Conservation (phyloP, 2,797 vertebrate species). For the Myotis planiceps region DNA sequence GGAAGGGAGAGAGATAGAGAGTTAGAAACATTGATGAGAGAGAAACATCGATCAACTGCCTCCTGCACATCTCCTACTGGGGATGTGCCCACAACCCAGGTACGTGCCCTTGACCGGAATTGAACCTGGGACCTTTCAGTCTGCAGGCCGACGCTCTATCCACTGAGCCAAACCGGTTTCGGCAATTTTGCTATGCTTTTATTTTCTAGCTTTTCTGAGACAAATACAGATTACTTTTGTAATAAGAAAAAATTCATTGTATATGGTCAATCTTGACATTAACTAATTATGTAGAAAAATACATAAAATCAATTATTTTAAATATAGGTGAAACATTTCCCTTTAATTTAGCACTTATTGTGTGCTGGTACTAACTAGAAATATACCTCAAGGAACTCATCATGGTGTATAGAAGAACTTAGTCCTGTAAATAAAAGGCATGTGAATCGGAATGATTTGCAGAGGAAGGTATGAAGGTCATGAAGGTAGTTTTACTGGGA, state of each 20-base stretch:
- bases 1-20: no score
- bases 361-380: background rate
- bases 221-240: background rate
- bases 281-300: background rate
- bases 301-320: background rate
- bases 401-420: background rate
- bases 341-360: constrained; percentile 1
- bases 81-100: no score
- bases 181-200: background rate
- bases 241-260: background rate
- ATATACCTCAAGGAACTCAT: background rate
- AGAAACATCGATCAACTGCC: no score
- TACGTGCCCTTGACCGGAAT: no score
- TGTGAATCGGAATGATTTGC: background rate
- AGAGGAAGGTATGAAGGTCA: no score
- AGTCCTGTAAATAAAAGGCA: background rate
- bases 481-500: background rate
- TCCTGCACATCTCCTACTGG: no score
- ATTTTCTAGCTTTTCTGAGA: constrained; percentile 14
- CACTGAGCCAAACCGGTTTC: no score
- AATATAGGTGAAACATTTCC: background rate
- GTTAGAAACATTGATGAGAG: no score
- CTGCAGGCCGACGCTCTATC: no score
- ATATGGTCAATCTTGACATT: background rate
- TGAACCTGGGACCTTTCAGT: no score